phyloP scores from a whole-genome alignment of 2,797 vertebrate genomes.

The Miichthys miiuy region DNA sequence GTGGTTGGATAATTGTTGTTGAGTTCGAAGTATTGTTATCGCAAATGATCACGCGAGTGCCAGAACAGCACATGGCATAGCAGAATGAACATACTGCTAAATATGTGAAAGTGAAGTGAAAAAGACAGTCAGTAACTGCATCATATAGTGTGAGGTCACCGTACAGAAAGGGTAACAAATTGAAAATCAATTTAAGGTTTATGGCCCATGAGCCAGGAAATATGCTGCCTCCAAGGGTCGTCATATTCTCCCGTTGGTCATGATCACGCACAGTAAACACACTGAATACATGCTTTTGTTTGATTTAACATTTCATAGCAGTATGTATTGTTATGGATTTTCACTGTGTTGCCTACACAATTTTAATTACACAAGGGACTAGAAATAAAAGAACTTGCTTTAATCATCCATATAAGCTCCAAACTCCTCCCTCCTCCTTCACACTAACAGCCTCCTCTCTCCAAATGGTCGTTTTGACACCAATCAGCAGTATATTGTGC shows the following conservation, averaged over 20 bases:
- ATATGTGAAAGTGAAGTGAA: conserved; percentile 39
- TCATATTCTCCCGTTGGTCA: conserved; percentile 18
- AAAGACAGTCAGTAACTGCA: conserved; percentile 39
- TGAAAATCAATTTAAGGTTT: conserved; percentile 67
- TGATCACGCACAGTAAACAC: conserved; percentile 34
- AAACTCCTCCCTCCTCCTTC: conserved; percentile 19
- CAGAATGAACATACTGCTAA: conserved; percentile 9
- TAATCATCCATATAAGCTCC: not conserved
- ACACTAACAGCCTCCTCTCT: conserved; percentile 29
- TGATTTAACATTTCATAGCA: conserved; percentile 17
- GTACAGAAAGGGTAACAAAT: conserved; percentile 46
- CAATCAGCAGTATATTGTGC: conserved; percentile 35
- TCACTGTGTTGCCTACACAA: not conserved
- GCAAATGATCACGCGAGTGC: not conserved
- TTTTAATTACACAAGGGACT: not conserved
- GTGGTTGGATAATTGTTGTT: not conserved
- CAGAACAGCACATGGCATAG: not conserved
- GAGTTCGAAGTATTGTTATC: not conserved
- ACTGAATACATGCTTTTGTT: conserved; percentile 31
- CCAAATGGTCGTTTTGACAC: conserved; percentile 53
- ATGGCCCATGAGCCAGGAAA: conserved; percentile 55
- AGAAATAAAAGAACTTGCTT: not conserved
- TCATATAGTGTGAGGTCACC: conserved; percentile 29
- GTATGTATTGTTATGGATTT: conserved; percentile 1
- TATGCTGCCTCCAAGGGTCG: conserved; percentile 32